Base-by-base conservation (phyloP, 2,113 vertebrate species). In the Catagonus wagneri region DNA sequence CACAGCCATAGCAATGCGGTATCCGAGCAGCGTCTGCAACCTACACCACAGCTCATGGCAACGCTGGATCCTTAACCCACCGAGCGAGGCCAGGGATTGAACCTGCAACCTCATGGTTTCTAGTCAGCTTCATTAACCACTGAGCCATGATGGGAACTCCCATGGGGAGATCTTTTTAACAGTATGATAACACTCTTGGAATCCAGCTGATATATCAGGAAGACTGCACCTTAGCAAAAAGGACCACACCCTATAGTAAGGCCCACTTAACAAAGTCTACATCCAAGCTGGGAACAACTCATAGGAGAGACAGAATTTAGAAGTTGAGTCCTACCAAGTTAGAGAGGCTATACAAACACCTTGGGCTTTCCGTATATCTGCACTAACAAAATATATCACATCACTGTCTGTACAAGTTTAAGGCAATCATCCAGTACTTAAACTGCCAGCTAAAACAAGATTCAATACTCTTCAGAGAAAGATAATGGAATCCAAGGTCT, bases 391-490 rank as follows among this genome's bases (percentile, higher is more conserved):
- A 29, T 22, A 25, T 17, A 66, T 83, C 9, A n/a, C 32, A n/a
- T 63, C 63, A 32, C n/a, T n/a, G 13, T 56, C 66, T 75, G 39
- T 7, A 65, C 52, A 52, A 44, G 17, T 76, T 68, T 63, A 79
- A 89, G 60, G 79, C 68, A 74, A 54, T 71, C 36, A 54, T 15
- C 25, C 44, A 34, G 20, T 90, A 89, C 75, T 89, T 88, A 95
- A 89, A 69, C 50, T 75, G 60, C 13, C 66, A 20, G 1, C 19
- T 75, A 75, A 75, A 78, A 89, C n/a, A 54, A 88, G 32, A 89
- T 87, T 88, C 50, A 79, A 34, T 0, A 91, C 19, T 72, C 60
- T 52, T 84, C 44, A 94, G 22, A 89, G 44, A 78, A 94, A 92
- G 39, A 74, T 83, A 89, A 78, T 61, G 86, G 29, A 91, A 91